Evolutionary conservation across 2,888 invertebrate genomes (phyloP), one percentile per base, ranked within the genome.

Genomic region (Acleris sparsana): DNA sequence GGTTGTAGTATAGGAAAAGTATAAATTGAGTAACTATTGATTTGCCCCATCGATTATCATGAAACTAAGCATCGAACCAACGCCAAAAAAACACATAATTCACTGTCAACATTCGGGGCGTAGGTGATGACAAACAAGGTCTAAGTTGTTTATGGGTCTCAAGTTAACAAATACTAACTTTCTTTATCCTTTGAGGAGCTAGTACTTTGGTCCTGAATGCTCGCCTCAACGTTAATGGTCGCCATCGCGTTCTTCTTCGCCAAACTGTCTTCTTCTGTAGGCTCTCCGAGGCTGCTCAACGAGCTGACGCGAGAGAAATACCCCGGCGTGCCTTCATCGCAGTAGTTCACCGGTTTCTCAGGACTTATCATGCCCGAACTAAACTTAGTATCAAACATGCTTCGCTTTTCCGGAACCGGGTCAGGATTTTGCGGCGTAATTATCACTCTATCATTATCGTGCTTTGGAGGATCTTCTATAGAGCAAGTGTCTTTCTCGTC

Each of bases 281-380:
- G 92, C 70, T 94, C 94, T 0, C 89, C 92, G 16, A 94, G 82
- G 69, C 94, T 94, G 76, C 94, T 94, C 59, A 94, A 75, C 0
- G 94, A 94, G 73, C 94, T 94, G 51, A 94, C 94, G 9, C 94
- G 88, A 5, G 97, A 97, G 79, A 95, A 97, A 83, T 95, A 95
- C 0, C 96, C 96, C 0, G 97, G 97, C 0, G 97, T 97, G 1
- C 97, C 97, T 81, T 97, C 97, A 71, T 97, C 97, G 76, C 97
- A 97, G 82, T 97, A 98, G 78, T 95, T 96, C 5, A 96, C 94
- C 0, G 96, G 95, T 76, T 96, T 97, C 74, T 97, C 97, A 0
- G 96, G 96, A 33, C 95, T 96, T 77, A 95, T 94, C 76, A 95
- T 93, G 0, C 95, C 96, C 0, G 96, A 95, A 71, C 95, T 95